Evolutionary conservation across 1,140 invertebrate genomes (phyloP), one percentile per base, ranked within the genome.

Genomic region (Phymorhynchus buccinoides): DNA sequence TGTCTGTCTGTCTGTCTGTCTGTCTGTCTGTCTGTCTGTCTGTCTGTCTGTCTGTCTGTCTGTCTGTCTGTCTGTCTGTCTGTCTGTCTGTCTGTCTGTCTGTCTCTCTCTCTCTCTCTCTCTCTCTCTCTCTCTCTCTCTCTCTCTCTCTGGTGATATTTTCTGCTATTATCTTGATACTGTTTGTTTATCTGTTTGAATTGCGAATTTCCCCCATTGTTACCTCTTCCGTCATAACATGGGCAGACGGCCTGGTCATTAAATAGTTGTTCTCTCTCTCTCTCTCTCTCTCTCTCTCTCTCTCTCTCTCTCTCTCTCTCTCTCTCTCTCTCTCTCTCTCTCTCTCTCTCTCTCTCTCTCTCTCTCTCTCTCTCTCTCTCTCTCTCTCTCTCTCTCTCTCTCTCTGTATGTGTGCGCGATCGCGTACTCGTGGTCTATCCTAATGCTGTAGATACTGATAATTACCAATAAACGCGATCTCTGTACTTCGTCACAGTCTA

Each of bases 171-270:
- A n/a, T n/a, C n/a, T n/a, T n/a, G n/a, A 12, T 12, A n/a, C 9
- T 27, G n/a, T 22, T 32, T 71, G 30, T 30, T 30, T 22, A 18
- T 30, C 56, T 22, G 18, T 66, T 3, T 30, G n/a, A n/a, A n/a
- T n/a, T n/a, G n/a, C n/a, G n/a, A n/a, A n/a, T n/a, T n/a, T n/a
- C n/a, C n/a, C 22, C 48, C 48, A 52, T 77, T 30, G 30, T 32
- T 77, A 14, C 35, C 73, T 37, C 73, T 35, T 77, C 73, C 35
- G 71, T 32, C 71, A n/a, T n/a, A n/a, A n/a, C n/a, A n/a, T n/a
- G n/a, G n/a, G n/a, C n/a, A n/a, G n/a, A n/a, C n/a, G n/a, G n/a
- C n/a, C n/a, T n/a, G n/a, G n/a, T n/a, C n/a, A n/a, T 18, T 2
- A n/a, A 73, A 30, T 73, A 7, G 30, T 16, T 35, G 22, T 1